Base-by-base conservation (phyloP, 2,113 vertebrate genomes). In the Hippocampus abdominalis region DNA sequence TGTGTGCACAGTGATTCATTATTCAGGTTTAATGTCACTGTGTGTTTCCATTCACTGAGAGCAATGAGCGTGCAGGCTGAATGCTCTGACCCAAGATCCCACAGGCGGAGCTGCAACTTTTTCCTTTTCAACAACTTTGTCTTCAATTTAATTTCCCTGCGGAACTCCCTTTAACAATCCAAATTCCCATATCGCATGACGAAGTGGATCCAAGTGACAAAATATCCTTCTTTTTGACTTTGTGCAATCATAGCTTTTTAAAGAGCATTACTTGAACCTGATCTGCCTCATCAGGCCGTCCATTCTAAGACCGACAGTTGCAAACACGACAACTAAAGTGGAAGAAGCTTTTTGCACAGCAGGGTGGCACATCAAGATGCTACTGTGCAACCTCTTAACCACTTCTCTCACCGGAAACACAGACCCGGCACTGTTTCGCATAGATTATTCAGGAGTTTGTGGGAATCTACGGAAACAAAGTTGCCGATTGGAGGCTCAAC, bases 11-110 rank as follows among this genome's bases (percentile, higher is more conserved):
- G 18, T 64, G 65, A 84, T 83, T 83, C 61, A 83, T 83, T 79
- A 78, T 86, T 82, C 80, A 82, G 53, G 27, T 71, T 75, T 57
- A 71, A 70, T 75, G 76, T 79, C 82, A 80, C 68, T 70, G 46
- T 66, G 66, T 77, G 56, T 86, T 85, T 27, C 18, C 60, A 36
- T 64, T 46, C 46, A 25, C 61, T 44, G 29, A 77, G 49, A 76
- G 62, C 59, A 64, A 44, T 23, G 62, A 73, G 49, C 21, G 40
- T 3, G n/a, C n/a, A 39, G n/a, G 46, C 62, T 25, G 39, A 61
- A 70, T 20, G 11, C 59, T 57, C 44, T 65, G 64, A 75, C 49
- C 64, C 27, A 2, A 71, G n/a, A 51, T 61, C 46, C 64, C 56
- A 74, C 29, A 23, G 1, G 48, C 56, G 23, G 56, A 66, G 66